Conservation (phyloP, 2,113 vertebrate genomes). For the Thunnus thynnus region DNA sequence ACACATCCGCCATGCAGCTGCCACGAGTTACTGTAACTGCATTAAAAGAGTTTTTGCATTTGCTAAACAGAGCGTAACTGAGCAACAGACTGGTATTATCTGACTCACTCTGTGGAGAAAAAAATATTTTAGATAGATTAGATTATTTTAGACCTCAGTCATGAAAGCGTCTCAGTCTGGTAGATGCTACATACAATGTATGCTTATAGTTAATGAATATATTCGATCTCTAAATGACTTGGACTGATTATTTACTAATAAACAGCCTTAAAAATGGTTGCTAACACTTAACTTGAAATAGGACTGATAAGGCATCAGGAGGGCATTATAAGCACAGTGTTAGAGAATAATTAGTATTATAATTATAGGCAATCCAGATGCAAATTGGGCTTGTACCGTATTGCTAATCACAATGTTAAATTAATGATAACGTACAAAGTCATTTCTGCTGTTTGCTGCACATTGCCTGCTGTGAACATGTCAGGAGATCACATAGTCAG, state of each 20-base stretch:
- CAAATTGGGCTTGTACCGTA: not conserved
- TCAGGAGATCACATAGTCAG: slow-evolving; percentile 19
- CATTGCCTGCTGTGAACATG: slow-evolving; percentile 1
- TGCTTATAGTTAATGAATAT: not conserved
- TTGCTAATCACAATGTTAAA: not conserved
- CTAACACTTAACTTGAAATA: not conserved
- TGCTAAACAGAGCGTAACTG: not conserved
- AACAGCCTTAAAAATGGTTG: not conserved
- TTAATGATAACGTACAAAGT: not conserved
- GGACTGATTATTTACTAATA: not conserved
- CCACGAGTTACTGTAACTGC: not conserved
- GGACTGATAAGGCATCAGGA: not conserved
- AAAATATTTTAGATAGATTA: not conserved
- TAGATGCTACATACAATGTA: not conserved
- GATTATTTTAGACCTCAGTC: not conserved
- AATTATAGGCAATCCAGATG: not conserved
- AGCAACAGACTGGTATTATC: not conserved
- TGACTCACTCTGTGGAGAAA: not conserved
- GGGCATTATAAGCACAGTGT: not conserved
- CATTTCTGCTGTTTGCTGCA: slow-evolving; percentile 8
- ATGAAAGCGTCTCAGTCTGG: not conserved
- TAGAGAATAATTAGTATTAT: not conserved
- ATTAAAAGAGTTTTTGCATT: not conserved
- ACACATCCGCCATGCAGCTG: not conserved
- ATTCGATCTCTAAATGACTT: slow-evolving; percentile 15